Base-by-base conservation (phyloP, 2,888 invertebrate species). In the Hirtodrosophila trivittata region DNA sequence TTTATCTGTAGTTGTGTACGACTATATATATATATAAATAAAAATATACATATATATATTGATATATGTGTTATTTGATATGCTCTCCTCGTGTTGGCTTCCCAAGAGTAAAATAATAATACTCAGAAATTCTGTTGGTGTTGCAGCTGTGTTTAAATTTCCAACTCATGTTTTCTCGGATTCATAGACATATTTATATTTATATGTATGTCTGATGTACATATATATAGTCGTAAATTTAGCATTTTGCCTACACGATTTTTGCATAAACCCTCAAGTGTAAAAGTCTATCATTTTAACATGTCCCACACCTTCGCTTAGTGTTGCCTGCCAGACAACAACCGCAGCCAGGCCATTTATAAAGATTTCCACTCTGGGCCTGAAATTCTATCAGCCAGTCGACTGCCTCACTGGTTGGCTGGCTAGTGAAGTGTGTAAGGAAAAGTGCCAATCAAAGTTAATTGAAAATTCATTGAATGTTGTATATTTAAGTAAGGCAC, bases 391-490 rank as follows among this genome's bases (percentile, higher is more conserved):
- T 46, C 52, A 32, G 46, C 12, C 50, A 42, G 46, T 12, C 6
- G 7, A 35, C 35, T 12, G 13, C 1, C 9, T 30, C 8, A 41
- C 26, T 13, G 5, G 10, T 2, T 28, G 7, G 28, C 33, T 38
- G 43, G 60, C 55, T 73, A 71, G 57, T 67, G 66, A 75, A 66
- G 64, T 66, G 69, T 64, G 66, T 66, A 74, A 76, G 77, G 80
- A 82, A 82, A 82, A 82, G 86, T 82, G 81, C 74, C 81, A 82
- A 82, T 82, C 81, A 82, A 82, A 83, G 73, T 83, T 82, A 86
- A 82, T 82, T 82, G 81, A 82, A 82, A 86, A 86, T 82, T 82
- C 86, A 82, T 83, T 83, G 83, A 86, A 82, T 83, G 69, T 66
- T 81, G 86, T 83, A 82, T 81, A 85, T 81, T 81, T 85, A 78